These are phyloP conservation scores for Hirtodrosophila cameraria DNA, from an alignment of 2,888 invertebrate genomes.

Conservation along the genomic window DNA sequence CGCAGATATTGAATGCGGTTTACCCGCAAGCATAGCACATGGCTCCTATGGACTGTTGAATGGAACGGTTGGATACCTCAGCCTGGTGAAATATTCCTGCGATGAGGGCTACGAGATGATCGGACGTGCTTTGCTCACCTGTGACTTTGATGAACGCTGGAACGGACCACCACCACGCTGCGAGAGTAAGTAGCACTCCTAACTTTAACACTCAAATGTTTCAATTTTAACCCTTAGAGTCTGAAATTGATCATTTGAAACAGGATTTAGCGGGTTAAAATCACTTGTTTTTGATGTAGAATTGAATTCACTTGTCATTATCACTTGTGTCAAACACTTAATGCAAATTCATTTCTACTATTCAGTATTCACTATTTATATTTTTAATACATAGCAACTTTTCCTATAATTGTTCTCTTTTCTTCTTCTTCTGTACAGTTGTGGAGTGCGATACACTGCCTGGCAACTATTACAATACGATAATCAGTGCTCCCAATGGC, in stretches of 20 bases:
- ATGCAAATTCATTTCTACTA: too few species aligned
- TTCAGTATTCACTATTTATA: too few species aligned
- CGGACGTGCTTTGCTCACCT: slow-evolving; percentile 92
- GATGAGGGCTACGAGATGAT: slow-evolving; percentile 93
- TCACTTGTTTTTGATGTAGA: too few species aligned
- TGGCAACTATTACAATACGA: slow-evolving; percentile 85
- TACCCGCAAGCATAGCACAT: slow-evolving; percentile 93
- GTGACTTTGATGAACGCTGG: slow-evolving; percentile 96
- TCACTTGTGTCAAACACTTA: too few species aligned
- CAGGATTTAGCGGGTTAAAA: too few species aligned
- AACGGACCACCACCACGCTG: slow-evolving; percentile 96
- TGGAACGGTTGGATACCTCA: slow-evolving; percentile 93
- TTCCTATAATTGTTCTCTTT: too few species aligned
- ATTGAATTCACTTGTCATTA: too few species aligned
- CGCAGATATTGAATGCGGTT: slow-evolving; percentile 95
- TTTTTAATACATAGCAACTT: too few species aligned
- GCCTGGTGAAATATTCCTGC: slow-evolving; percentile 93
- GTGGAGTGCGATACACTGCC: slow-evolving; percentile 90
- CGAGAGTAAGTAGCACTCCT: slow-evolving; percentile 87
- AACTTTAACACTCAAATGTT: too few species aligned
- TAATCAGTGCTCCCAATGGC: slow-evolving; percentile 88
- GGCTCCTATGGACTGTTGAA: slow-evolving; percentile 93
- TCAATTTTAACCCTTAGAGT: too few species aligned
- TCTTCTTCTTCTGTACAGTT: slow-evolving; percentile 84
- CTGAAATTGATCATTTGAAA: too few species aligned